These are phyloP conservation scores for Puffinus mauretanicus DNA, from an alignment of 2,113 vertebrate genomes.

Conservation along the genomic window DNA sequence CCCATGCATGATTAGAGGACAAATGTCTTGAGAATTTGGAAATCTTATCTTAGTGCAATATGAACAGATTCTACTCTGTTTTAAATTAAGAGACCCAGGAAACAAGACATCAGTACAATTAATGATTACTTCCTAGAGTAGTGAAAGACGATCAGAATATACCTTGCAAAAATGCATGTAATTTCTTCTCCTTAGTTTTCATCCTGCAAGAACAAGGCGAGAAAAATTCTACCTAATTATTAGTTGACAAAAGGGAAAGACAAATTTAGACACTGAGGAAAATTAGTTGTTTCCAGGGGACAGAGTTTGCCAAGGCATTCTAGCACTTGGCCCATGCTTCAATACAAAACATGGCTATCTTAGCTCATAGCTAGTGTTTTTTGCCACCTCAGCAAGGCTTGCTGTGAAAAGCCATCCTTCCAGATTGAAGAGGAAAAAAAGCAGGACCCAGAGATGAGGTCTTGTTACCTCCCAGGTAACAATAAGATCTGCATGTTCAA, in stretches of 20 bases:
- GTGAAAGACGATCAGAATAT: neutral
- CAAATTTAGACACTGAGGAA: neutral
- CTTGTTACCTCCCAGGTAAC: neutral
- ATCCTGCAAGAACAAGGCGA: neutral
- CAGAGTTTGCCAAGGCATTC: neutral
- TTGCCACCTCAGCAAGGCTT: neutral
- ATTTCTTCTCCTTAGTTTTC: neutral
- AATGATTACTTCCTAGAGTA: neutral
- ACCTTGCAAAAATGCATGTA: neutral
- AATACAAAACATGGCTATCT: neutral
- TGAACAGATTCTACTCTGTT: neutral
- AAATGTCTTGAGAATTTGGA: neutral
- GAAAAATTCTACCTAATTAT: neutral
- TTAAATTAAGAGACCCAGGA: neutral
- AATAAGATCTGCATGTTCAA: neutral
- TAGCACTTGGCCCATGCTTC: neutral
- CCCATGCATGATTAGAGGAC: accelerated
- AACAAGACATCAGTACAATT: neutral
- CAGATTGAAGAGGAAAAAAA: neutral
- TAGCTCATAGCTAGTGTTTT: neutral
- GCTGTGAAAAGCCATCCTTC: neutral
- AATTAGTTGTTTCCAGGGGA: neutral
- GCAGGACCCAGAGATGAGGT: neutral
- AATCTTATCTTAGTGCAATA: neutral
- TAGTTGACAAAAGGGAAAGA: neutral